phyloP scores from a whole-genome alignment of 2,888 invertebrate genomes.

The Leptinotarsa rubiginosa region DNA sequence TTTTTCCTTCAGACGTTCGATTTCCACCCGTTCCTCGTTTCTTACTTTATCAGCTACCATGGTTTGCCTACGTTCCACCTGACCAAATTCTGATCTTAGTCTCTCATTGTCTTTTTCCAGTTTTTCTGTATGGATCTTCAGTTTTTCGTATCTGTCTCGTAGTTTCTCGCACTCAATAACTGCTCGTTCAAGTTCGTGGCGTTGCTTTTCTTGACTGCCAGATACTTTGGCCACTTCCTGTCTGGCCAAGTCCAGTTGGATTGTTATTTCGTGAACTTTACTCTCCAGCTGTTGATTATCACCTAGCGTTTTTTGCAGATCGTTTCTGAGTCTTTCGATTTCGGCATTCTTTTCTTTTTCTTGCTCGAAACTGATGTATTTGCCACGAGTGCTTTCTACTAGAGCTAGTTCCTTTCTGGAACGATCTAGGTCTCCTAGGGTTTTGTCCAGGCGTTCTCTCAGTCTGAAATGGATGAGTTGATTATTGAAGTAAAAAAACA shows the following conservation, averaged over 20 bases:
- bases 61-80: conserved; percentile 73
- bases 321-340: conserved; percentile 79
- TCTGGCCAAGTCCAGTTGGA: conserved; percentile 84
- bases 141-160: conserved; percentile 86
- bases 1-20: conserved; percentile 86
- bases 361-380: conserved; percentile 79
- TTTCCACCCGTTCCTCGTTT: conserved; percentile 80
- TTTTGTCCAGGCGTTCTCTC: conserved; percentile 83
- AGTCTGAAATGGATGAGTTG: conserved; percentile 68
- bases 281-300: conserved; percentile 79
- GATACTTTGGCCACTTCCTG: conserved; percentile 82
- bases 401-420: conserved; percentile 82
- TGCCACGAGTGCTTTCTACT: conserved; percentile 81
- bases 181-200: conserved; percentile 83
- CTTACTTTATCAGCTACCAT: conserved; percentile 74
- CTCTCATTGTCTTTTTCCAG: conserved; percentile 83
- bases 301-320: conserved; percentile 76
- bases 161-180: conserved; percentile 91
- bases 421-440: conserved; percentile 82
- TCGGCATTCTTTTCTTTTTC: conserved; percentile 75
- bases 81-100: conserved; percentile 76
- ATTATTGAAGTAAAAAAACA: neutral
- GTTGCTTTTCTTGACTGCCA: conserved; percentile 82
- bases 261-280: conserved; percentile 81
- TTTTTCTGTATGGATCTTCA: conserved; percentile 78